phyloP scores from a whole-genome alignment of 2,113 vertebrate species.

The Crotalus viridis region DNA sequence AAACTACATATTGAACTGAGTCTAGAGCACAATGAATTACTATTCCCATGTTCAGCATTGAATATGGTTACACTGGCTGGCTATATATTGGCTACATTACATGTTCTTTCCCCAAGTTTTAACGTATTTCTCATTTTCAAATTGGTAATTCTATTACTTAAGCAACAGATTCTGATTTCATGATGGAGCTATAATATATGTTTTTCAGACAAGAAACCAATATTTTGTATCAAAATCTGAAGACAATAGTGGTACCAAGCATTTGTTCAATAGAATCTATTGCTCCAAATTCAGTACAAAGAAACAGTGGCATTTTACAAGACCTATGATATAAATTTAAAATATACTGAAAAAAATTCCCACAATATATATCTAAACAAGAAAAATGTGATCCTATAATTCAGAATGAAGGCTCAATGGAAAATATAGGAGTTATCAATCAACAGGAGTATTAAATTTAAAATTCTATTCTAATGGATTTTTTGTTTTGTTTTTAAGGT shows the following conservation, averaged over 20 bases:
- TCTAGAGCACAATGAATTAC: background rate
- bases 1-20: background rate
- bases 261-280: background rate
- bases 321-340: constrained; percentile 5
- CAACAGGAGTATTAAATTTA: constrained; percentile 8
- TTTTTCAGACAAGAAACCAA: background rate
- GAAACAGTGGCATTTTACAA: constrained; percentile 35
- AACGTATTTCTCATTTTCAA: background rate
- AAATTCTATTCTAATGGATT: constrained; percentile 20
- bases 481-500: background rate
- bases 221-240: background rate
- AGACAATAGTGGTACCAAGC: background rate
- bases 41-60: background rate
- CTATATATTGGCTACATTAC: no score
- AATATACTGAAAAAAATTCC: constrained; percentile 10
- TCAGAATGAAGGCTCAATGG: constrained; percentile 9
- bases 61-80: background rate
- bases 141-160: background rate
- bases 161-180: background rate
- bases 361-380: constrained; percentile 13
- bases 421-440: constrained; percentile 14
- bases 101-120: background rate
- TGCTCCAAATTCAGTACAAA: constrained; percentile 29
- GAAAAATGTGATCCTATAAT: background rate
- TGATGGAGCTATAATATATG: background rate